Conservation (phyloP, 1,140 invertebrate genomes). For the Bombus huntii region DNA sequence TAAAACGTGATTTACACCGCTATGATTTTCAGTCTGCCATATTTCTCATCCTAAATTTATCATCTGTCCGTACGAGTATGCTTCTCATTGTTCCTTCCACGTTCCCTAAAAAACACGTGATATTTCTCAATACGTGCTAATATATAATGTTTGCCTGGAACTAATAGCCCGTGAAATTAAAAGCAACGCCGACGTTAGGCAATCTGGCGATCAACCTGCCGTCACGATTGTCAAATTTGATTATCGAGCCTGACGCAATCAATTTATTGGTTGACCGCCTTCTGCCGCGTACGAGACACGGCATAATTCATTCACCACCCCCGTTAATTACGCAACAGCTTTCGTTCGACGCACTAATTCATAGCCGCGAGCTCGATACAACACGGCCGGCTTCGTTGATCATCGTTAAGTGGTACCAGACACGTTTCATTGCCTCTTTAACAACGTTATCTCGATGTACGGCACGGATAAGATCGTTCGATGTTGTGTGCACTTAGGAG, state of each 20-base stretch:
- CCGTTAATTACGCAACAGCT: constrained; percentile 49
- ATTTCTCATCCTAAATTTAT: too few species aligned
- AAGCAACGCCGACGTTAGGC: background rate
- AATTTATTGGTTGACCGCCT: constrained; percentile 52
- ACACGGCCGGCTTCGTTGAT: background rate
- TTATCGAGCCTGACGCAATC: constrained; percentile 31
- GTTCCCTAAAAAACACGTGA: background rate
- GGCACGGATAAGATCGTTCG: constrained; percentile 4
- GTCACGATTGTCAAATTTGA: constrained; percentile 52
- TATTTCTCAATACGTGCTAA: background rate
- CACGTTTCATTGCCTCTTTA: constrained; percentile 49
- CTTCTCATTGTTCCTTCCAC: too few species aligned
- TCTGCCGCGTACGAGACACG: constrained; percentile 16
- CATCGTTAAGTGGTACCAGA: constrained; percentile 34
- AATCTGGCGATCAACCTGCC: constrained; percentile 19
- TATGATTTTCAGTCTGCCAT: too few species aligned
- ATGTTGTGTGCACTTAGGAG: too few species aligned
- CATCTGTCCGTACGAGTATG: too few species aligned
- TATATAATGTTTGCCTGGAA: background rate
- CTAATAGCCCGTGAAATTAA: constrained; percentile 2
- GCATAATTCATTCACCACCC: constrained; percentile 43
- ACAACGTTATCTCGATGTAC: constrained; percentile 48
- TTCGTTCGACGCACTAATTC: constrained; percentile 42
- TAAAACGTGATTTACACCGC: too few species aligned
- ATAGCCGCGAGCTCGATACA: background rate